Evolutionary conservation across 2,888 invertebrate genomes (phyloP), one percentile per base, ranked within the genome.

Genomic region (Drosophila cognata): DNA sequence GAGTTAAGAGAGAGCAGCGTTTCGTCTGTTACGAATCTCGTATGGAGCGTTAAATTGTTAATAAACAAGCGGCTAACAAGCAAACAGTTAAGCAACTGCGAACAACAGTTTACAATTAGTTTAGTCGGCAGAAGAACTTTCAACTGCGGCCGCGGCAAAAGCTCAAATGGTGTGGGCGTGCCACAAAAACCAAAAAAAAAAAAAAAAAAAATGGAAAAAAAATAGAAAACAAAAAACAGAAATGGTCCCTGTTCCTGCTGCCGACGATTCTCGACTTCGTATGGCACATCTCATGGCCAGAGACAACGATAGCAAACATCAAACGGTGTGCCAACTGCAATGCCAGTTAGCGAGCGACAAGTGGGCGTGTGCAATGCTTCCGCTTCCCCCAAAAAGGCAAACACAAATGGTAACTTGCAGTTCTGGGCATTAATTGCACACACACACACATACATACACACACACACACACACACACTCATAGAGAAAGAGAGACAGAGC

Each of bases 21-120:
- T 46, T 33, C 35, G 57, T 71, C 53, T 66, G 63, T 41, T 66
- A 58, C 66, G 64, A 61, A 60, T 73, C 59, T 65, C 61, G 57
- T 79, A 75, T 74, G 72, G 78, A 88, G 82, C 90, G 90, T 84
- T 90, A 91, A 90, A 90, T 90, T 91, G 90, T 90, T 90, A 87
- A 90, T 91, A 90, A 91, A 89, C 89, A 84, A 83, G 86, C 85
- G 77, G 67, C 79, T 87, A 87, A 89, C 89, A 89, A 88, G 85
- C 89, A 78, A 82, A 82, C 84, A 74, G 84, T 88, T 79, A 74
- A 78, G 77, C 80, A 79, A 82, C 77, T 79, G 82, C 89, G 79
- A 89, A 83, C 83, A 91, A 86, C 89, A 90, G 81, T 90, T 90
- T 86, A 81, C 88, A 90, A 91, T 90, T 91, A 90, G 81, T 80